phyloP scores from a whole-genome alignment of 2,888 invertebrate species.

The Polydrusus tereticollis region DNA sequence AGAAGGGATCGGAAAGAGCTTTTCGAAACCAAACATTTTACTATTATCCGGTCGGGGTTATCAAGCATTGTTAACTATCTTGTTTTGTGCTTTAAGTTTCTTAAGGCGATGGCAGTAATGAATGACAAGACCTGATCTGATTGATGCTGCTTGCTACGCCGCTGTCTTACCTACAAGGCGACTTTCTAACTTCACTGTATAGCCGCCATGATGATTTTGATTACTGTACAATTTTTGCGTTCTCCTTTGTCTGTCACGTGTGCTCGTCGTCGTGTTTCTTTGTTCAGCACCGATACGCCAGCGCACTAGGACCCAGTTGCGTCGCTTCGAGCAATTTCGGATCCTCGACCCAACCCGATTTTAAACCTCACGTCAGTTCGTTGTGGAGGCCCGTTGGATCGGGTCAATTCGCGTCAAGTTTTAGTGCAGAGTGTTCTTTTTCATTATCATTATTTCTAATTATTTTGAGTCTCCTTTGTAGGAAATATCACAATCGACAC shows the following conservation, averaged over 20 bases:
- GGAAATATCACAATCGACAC: background rate
- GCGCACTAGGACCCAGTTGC: conserved; percentile 12
- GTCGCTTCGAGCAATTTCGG: conserved; percentile 33
- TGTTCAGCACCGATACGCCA: conserved; percentile 24
- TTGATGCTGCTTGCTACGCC: conserved; percentile 13
- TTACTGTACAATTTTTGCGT: conserved; percentile 53
- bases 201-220: conserved; percentile 56
- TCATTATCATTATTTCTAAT: conserved; percentile 30
- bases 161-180: conserved; percentile 48
- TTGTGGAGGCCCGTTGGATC: conserved; percentile 39
- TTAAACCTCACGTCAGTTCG: conserved; percentile 47
- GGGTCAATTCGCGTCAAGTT: conserved; percentile 28
- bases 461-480: conserved; percentile 26
- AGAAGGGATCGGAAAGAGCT: too few species aligned
- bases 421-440: conserved; percentile 26
- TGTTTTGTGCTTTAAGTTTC: too few species aligned
- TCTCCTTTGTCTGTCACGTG: conserved; percentile 43
- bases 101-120: background rate
- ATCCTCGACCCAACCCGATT: conserved; percentile 48
- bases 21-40: too few species aligned
- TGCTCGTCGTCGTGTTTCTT: conserved; percentile 37
- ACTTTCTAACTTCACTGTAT: conserved; percentile 54
- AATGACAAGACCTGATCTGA: background rate
- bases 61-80: too few species aligned
- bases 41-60: too few species aligned